Base-by-base conservation (phyloP, 2,113 vertebrate genomes). In the Nothocercus julius region DNA sequence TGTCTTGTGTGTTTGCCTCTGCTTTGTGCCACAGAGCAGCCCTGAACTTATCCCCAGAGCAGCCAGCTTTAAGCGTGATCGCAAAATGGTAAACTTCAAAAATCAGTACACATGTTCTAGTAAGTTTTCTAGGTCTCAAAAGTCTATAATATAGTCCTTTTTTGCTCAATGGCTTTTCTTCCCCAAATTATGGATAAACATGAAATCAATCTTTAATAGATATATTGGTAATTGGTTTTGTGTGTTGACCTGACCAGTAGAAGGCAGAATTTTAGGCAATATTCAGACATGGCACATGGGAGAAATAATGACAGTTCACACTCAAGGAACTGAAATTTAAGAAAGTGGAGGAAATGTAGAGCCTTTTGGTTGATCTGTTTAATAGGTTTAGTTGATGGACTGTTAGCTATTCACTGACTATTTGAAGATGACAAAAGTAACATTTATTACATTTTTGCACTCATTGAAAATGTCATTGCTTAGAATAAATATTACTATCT, bases 221-320 rank as follows among this genome's bases (percentile, higher is more conserved):
- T 54, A 5, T 45, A 28, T 18, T 21, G 7, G 9, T 27, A 73
- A 90, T 75, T 28, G 25, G 19, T 21, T 90, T 76, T 68, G 11
- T 25, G 3, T 6, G 0, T 69, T 64, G 24, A n/a, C 3, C 25
- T 14, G 0, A 0, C 3, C 12, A 51, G 11, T 27, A 5, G 21
- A 92, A 68, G 22, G 13, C 10, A 89, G 27, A 91, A 85, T 47
- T 82, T 73, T 38, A 38, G 25, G 38, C 5, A 3, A 13, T 27
- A 4, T 68, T 73, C 40, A 2, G 1, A 9, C 74, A 70, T 21
- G 5, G 11, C 2, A 4, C 75, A 8, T 21, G 18, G 45, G 53
- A 61, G 25, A 72, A 92, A 79, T 47, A 66, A 7, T 47, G 28
- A 3, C 6, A 59, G 11, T 64, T 15, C 13, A 53, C 80, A 78